These are phyloP conservation scores for Spea hammondii DNA, from an alignment of 2,797 vertebrate species.

Conservation along the genomic window DNA sequence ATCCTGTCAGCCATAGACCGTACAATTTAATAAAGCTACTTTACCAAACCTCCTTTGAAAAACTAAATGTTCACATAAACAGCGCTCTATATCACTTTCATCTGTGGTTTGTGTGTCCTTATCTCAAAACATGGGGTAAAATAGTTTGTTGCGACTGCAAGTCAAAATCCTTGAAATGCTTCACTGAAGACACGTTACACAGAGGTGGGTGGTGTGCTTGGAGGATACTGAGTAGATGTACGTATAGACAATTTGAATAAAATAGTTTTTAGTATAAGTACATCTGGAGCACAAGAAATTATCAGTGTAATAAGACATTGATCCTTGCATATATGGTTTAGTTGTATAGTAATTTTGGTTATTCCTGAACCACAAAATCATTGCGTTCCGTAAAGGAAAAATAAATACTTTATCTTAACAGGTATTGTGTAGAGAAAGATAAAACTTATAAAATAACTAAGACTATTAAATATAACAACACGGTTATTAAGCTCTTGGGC, in stretches of 20 bases:
- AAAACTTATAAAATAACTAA: too few species aligned
- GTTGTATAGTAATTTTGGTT: background rate
- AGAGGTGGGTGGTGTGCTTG: background rate
- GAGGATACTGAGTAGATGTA: background rate
- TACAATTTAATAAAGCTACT: constrained; percentile 1
- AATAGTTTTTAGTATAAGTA: constrained; percentile 3
- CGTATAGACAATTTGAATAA: constrained; percentile 13
- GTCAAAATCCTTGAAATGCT: background rate
- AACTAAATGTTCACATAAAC: background rate
- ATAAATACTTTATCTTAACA: too few species aligned
- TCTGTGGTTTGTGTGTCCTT: background rate
- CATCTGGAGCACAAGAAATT: constrained; percentile 4
- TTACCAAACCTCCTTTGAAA: background rate
- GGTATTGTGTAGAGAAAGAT: too few species aligned
- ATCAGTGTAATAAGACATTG: background rate
- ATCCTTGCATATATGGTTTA: background rate
- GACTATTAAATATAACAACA: too few species aligned
- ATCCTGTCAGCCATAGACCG: background rate
- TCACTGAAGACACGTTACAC: constrained; percentile 4
- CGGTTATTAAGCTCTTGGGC: too few species aligned
- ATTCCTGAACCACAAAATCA: too few species aligned
- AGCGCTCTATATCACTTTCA: constrained; percentile 16
- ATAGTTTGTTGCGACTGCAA: background rate
- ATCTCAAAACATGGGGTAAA: constrained; percentile 8
- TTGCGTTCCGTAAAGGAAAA: too few species aligned